phyloP scores from a whole-genome alignment of 1,140 invertebrate genomes.

The Idris sp. region DNA sequence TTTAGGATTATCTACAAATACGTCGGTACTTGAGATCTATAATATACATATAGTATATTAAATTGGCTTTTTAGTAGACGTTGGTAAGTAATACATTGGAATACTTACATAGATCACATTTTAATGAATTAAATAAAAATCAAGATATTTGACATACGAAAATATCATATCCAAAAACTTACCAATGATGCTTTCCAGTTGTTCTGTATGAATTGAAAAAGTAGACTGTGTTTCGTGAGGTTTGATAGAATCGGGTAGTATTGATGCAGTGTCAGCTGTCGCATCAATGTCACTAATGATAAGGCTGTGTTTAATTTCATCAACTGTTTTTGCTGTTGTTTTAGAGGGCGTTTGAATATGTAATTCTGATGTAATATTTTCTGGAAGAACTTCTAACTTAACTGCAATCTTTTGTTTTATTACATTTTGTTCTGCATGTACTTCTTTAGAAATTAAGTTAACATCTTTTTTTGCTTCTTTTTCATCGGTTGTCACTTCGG shows the following conservation, averaged over 20 bases:
- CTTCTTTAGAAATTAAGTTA: conserved; percentile 72
- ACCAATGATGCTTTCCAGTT: conserved; percentile 78
- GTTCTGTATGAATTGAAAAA: conserved; percentile 67
- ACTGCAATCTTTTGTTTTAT: conserved; percentile 72
- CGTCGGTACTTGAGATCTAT: too few relatives aligned
- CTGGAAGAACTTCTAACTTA: conserved; percentile 65
- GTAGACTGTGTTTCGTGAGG: conserved; percentile 67
- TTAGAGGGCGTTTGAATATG: conserved; percentile 63
- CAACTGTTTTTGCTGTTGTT: conserved; percentile 69
- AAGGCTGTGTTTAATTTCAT: conserved; percentile 76
- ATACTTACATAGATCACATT: too few relatives aligned
- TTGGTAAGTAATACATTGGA: too few relatives aligned
- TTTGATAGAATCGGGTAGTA: conserved; percentile 72
- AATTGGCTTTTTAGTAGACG: too few relatives aligned
- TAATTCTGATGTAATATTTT: conserved; percentile 70
- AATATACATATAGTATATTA: too few relatives aligned
- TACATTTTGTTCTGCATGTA: conserved; percentile 68
- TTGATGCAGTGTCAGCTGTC: conserved; percentile 76
- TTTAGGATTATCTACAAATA: too few relatives aligned
- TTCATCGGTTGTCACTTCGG: conserved; percentile 69
- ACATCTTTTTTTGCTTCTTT: conserved; percentile 73
- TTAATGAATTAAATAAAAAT: too few relatives aligned
- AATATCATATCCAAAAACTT: too few relatives aligned
- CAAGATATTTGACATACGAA: too few relatives aligned
- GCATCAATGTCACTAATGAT: conserved; percentile 78